Evolutionary conservation across 35 echinoderm and acorn worm species (phyloP).

Genomic region (Heliocidaris erythrogramma): DNA sequence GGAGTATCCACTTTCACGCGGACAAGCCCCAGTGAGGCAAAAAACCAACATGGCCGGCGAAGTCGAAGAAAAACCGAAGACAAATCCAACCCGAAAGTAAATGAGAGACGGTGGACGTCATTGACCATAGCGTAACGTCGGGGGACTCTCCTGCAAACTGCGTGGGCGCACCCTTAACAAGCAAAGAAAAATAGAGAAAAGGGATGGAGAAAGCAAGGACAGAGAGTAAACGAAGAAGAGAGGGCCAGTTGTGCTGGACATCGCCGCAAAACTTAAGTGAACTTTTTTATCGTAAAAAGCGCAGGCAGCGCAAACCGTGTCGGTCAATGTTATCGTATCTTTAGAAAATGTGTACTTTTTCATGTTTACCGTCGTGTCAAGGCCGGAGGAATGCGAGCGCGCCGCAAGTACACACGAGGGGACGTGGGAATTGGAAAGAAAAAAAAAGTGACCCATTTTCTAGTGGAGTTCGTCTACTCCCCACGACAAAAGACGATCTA

Average conservation of each 20-base stretch:
- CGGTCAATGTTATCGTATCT: constrained; percentile 40
- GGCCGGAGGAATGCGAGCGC: constrained; percentile 3
- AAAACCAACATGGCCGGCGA: not conserved
- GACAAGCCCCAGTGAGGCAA: not conserved
- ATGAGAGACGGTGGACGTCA: not conserved
- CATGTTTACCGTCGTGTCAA: not conserved
- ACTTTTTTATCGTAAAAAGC: not conserved
- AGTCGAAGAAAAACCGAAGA: not conserved
- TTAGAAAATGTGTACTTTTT: constrained; percentile 35
- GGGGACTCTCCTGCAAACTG: not conserved
- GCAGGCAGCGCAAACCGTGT: not conserved
- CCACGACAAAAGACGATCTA: constrained; percentile 24
- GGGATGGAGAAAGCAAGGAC: not conserved
- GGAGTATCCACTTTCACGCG: not conserved
- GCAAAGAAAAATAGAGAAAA: not conserved
- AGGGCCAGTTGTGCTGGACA: not conserved
- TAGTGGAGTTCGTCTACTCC: not conserved
- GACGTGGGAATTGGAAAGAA: not conserved
- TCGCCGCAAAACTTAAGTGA: not conserved
- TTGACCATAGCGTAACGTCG: not conserved
- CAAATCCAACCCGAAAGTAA: not conserved
- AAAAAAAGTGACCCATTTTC: not conserved
- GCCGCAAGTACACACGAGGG: not conserved
- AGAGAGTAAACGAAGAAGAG: not conserved
- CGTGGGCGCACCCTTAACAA: not conserved